Conservation (phyloP, 2,888 invertebrate genomes). For the Drosophila lacicola region DNA sequence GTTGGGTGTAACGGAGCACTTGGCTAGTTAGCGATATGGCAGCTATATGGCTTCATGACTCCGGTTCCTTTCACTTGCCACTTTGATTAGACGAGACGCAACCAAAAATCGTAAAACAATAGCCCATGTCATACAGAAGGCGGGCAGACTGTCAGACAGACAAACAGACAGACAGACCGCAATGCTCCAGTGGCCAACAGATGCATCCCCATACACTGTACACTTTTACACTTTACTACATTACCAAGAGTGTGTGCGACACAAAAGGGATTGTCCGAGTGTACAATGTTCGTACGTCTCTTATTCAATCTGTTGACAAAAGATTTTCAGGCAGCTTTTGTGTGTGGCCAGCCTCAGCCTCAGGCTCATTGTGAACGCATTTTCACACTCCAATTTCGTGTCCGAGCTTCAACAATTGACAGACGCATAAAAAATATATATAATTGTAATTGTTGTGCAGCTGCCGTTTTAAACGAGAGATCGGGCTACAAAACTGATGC, state of each 20-base stretch:
- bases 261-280: constrained; percentile 62
- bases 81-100: constrained; percentile 66
- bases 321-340: constrained; percentile 63
- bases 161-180: constrained; percentile 23
- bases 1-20: constrained; percentile 73
- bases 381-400: constrained; percentile 79
- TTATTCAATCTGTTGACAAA: constrained; percentile 74
- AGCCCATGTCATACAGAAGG: constrained; percentile 46
- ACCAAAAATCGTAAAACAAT: constrained; percentile 56
- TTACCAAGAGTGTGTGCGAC: constrained; percentile 10
- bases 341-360: constrained; percentile 37
- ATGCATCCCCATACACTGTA: constrained; percentile 35
- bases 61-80: constrained; percentile 71
- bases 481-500: constrained; percentile 18
- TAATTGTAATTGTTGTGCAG: constrained; percentile 52
- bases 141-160: constrained; percentile 18
- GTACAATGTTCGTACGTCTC: constrained; percentile 43
- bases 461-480: constrained; percentile 18
- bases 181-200: constrained; percentile 68
- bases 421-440: constrained; percentile 30
- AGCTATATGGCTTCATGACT: constrained; percentile 74
- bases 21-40: constrained; percentile 72
- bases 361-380: constrained; percentile 66
- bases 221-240: constrained; percentile 16
- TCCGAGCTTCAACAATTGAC: constrained; percentile 44